Conservation (phyloP, 2,888 invertebrate species). For the Epinotia bilunana region DNA sequence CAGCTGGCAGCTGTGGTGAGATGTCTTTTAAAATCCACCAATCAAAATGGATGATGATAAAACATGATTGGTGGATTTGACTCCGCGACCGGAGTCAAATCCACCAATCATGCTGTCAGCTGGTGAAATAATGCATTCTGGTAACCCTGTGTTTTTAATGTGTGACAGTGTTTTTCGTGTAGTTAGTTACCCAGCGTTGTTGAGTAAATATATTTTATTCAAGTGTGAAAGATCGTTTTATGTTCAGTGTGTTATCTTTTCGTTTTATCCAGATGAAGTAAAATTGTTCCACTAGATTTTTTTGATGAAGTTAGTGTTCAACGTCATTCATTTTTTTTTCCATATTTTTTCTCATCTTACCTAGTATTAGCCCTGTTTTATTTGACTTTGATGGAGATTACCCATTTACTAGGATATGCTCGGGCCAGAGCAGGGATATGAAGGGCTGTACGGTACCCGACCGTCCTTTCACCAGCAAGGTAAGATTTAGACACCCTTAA, state of each 20-base stretch:
- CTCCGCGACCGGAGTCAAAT: no score
- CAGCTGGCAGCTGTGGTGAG: no score
- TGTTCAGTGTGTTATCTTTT: constrained; percentile 3
- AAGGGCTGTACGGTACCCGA: constrained; percentile 96
- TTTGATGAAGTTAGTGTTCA: constrained; percentile 3
- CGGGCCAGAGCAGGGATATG: constrained; percentile 96
- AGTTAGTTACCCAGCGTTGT: constrained; percentile 23
- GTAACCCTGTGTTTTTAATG: background rate
- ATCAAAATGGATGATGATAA: no score
- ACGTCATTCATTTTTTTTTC: constrained; percentile 26
- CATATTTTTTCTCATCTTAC: constrained; percentile 47
- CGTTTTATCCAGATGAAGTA: background rate
- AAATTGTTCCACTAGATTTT: background rate
- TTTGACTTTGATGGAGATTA: constrained; percentile 59
- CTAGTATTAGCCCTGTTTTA: constrained; percentile 56
- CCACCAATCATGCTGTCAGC: no score
- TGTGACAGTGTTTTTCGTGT: constrained; percentile 35
- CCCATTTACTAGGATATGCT: constrained; percentile 91
- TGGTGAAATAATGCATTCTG: no score
- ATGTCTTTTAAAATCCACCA: no score
- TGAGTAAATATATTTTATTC: background rate
- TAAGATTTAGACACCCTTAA: constrained; percentile 71
- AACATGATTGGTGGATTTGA: no score
- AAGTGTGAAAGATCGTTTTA: constrained; percentile 18
- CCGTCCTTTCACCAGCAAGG: constrained; percentile 96